Conservation (phyloP, 2,797 vertebrate genomes). For the Zonotrichia albicollis region DNA sequence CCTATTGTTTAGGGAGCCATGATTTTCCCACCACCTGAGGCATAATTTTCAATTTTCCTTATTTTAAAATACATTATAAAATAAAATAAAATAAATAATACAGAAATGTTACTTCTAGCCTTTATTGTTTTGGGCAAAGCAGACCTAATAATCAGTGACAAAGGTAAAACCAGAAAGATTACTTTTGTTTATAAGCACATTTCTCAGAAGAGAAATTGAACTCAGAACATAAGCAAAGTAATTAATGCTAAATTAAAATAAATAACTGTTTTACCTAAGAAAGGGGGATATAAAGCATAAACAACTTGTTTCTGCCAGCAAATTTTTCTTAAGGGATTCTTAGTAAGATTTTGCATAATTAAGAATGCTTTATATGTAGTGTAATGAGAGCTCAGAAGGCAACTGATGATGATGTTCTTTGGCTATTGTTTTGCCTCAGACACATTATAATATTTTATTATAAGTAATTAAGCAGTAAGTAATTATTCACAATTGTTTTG, state of each 20-base stretch:
- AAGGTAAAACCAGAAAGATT: neutral
- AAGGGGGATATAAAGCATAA: neutral
- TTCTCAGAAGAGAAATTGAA: neutral
- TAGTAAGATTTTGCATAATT: neutral
- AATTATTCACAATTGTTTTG: neutral
- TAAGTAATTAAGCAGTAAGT: neutral
- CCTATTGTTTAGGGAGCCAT: neutral
- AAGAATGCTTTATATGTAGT: neutral
- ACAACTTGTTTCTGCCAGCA: neutral
- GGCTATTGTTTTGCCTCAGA: neutral
- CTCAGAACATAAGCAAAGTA: constrained; percentile 2
- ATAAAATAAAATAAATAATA: constrained; percentile 18
- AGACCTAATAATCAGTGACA: constrained; percentile 22
- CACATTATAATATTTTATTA: neutral
- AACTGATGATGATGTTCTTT: neutral
- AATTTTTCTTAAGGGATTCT: constrained; percentile 29
- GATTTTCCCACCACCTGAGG: neutral
- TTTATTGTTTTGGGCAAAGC: constrained; percentile 14
- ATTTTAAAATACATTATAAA: neutral
- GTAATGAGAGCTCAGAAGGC: neutral
- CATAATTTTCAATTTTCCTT: neutral
- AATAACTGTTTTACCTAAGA: constrained; percentile 36
- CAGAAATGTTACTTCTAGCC: neutral
- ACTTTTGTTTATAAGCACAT: neutral
- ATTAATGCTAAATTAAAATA: constrained; percentile 52